Evolutionary conservation across 1,140 invertebrate species (phyloP), one percentile per base, ranked within the genome.

Genomic region (Drosophila ercepeae): DNA sequence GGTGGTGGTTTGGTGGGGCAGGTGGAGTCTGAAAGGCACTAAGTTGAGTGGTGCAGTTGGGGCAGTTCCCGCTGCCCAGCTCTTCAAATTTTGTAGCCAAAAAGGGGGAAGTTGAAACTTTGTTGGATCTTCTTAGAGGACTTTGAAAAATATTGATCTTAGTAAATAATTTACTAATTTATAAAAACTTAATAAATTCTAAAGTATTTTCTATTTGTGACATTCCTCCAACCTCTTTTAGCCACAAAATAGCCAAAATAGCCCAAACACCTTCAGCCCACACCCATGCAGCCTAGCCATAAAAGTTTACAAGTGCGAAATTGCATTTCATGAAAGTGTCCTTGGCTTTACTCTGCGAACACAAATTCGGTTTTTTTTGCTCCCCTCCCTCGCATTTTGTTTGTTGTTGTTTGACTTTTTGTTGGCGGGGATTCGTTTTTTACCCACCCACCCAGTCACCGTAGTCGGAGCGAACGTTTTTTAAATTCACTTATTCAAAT

Each of bases 401-500:
- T 42, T 34, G 13, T 74, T 65, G 58, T 48, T 52, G 49, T 68
- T 67, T 68, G 48, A 67, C 60, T 67, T 53, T 70, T 67, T 65
- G 63, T 67, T 53, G 27, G 39, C 34, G 50, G 39, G 19, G 14
- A 16, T 53, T 67, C 25, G 11, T 52, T 9, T 46, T 61, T 44
- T 39, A 41, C n/a, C 34, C 27, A 21, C 23, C 13, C 41, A 34
- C 34, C 51, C 34, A 46, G 55, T 79, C 69, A 51, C 72, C 14
- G 1, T 14, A 7, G 36, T 13, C 5, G 13, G 4, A 11, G 36
- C 36, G 73, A 88, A 81, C 82, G 77, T 73, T 86, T 81, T 88
- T 88, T 82, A 88, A 88, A 88, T 88, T 88, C 82, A 88, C 82
- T 86, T 88, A 86, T 88, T 88, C 82, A 88, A 88, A 88, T 88